A percentile compares a stretch with the other conserved stretches of the same genome.
Conservation (phyloP, 2,888 invertebrate species). For the Hanleya hanleyi region DNA sequence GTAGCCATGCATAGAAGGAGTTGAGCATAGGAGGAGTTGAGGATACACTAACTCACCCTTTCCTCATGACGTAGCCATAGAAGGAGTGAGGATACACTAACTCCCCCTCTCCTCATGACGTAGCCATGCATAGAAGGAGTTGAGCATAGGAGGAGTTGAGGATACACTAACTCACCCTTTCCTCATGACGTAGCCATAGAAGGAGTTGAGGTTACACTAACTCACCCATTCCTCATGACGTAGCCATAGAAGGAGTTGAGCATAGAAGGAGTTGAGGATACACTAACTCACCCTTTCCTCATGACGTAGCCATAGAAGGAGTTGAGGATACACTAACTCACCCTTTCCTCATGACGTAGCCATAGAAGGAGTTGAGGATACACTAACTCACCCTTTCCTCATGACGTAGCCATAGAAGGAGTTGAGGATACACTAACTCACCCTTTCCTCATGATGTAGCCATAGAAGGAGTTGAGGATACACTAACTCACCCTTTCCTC, state of each 20-base stretch:
- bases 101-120: not conserved
- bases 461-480: too few species aligned
- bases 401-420: not conserved
- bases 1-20: not conserved
- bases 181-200: constrained; percentile 95
- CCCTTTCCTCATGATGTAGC: not conserved
- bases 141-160: too few species aligned
- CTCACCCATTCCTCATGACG: constrained; percentile 70
- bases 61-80: not conserved
- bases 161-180: constrained; percentile 75
- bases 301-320: constrained; percentile 98
- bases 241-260: too few species aligned
- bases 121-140: constrained; percentile 78
- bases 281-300: constrained; percentile 74
- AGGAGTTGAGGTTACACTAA: too few species aligned
- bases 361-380: too few species aligned
- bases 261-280: constrained; percentile 76
- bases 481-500: not conserved
- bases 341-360: not conserved
- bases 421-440: not conserved
- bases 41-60: not conserved
- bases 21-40: too few species aligned
- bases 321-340: constrained; percentile 74
- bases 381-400: not conserved
- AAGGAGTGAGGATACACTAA: too few species aligned